Percentiles rank a stretch among this genome's conserved stretches.
Evolutionary conservation across 2,113 vertebrate species (phyloP).

Genomic region (Aegithalos caudatus): DNA sequence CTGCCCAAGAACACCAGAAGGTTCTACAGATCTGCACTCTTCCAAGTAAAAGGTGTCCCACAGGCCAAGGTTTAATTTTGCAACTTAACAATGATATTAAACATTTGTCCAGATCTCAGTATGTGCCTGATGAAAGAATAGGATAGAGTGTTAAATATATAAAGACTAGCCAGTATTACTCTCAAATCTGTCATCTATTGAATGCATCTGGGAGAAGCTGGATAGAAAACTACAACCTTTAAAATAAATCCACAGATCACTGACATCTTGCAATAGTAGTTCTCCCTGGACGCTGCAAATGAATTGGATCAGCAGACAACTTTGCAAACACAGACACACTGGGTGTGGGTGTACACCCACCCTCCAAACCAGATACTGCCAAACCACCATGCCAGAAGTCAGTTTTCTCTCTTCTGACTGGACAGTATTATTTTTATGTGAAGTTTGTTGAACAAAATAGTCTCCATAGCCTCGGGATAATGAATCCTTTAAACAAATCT

Average conservation of each 20-base stretch:
- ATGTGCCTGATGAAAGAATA: constrained; percentile 13
- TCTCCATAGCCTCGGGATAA: background rate
- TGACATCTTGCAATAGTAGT: background rate
- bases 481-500: constrained; percentile 3
- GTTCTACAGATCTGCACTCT: background rate
- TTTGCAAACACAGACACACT: background rate
- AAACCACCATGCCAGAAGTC: background rate
- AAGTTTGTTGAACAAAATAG: background rate
- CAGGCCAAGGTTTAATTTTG: constrained; percentile 50
- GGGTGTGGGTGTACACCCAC: background rate
- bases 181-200: constrained; percentile 37
- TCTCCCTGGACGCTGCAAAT: background rate
- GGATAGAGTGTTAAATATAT: background rate
- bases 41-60: constrained; percentile 6
- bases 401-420: background rate
- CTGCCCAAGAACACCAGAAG: background rate
- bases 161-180: background rate
- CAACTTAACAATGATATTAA: constrained; percentile 28
- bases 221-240: constrained; percentile 3
- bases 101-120: constrained; percentile 31
- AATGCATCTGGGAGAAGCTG: constrained; percentile 11
- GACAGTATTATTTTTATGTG: constrained; percentile 21
- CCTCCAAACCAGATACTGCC: background rate
- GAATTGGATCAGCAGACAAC: background rate
- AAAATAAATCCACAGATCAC: background rate